A percentile compares a stretch with the other conserved stretches of the same genome.
These are phyloP conservation scores for Dolichoris vasculosae DNA, from an alignment of 1,140 invertebrate genomes.

Conservation along the genomic window DNA sequence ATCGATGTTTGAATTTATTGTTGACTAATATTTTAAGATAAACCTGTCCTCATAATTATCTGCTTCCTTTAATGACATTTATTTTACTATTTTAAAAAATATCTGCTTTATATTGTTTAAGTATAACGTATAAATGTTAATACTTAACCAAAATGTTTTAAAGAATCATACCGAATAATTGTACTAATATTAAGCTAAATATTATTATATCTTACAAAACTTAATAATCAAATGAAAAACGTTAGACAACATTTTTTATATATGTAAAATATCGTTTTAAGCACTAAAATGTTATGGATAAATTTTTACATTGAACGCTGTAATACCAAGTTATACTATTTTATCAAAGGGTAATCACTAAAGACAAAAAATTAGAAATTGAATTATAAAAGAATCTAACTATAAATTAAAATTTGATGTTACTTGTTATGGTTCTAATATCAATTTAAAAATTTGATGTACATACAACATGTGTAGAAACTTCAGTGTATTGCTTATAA, in stretches of 20 bases:
- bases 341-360: not conserved
- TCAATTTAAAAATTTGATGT: not conserved
- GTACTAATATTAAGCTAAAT: not conserved
- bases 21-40: not conserved
- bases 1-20: conserved; percentile 63
- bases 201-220: not conserved
- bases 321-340: not conserved
- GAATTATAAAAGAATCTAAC: not conserved
- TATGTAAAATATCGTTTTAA: not conserved
- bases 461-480: not conserved
- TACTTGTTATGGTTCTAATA: not conserved
- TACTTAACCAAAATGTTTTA: not conserved
- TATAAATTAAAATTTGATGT: not conserved
- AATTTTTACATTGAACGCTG: not conserved
- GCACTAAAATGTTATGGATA: not conserved
- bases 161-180: not conserved
- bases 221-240: not conserved
- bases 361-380: not conserved
- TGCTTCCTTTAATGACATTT: not conserved
- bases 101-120: not conserved
- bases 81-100: not conserved
- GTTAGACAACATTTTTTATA: not conserved
- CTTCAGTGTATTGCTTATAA: not conserved
- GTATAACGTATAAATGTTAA: not conserved
- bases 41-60: not conserved